Evolutionary conservation across 2,888 invertebrate genomes (phyloP), one percentile per base, ranked within the genome.

Genomic region (Busseola fusca): DNA sequence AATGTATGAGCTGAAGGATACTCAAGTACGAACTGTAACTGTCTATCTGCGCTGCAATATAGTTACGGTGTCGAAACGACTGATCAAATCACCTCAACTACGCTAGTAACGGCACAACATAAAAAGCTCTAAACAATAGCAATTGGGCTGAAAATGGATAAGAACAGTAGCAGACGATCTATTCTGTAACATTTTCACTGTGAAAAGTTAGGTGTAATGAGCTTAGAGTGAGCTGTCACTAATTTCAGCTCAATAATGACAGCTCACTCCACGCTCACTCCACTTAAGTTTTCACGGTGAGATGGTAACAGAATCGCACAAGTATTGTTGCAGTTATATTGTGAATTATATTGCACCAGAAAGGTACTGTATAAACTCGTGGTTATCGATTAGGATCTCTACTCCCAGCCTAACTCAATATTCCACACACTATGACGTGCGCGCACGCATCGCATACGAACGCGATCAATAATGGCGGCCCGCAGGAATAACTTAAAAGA

Each of bases 401-500:
- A 68, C 87, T 86, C 87, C 69, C n/a, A 57, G 58, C 18, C 78
- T 62, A 82, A n/a, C 67, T 76, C 66, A 79, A 82, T 82, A 85
- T 84, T 76, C 81, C 34, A 75, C 78, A 80, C 81, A 84, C 76
- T 83, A 84, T 79, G 82, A 84, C 74, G 65, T 64, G 80, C 75
- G 78, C 63, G 69, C 86, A 82, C 80, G 82, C 78, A 76, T 72
- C 74, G 87, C 82, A 88, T 88, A 84, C 82, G 69, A 86, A 88
- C 69, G 57, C 60, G 63, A 45, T 62, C 74, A 74, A 82, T 81
- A 81, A 86, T 84, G 81, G 81, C 79, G 72, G 80, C 72, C 76
- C 74, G 68, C 69, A 70, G 69, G 83, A 84, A 87, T 87, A 86
- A 81, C 72, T 85, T 81, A 87, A 80, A 81, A 82, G 76, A 86